phyloP scores from a whole-genome alignment of 2,797 vertebrate genomes.

The Myripristis murdjan region DNA sequence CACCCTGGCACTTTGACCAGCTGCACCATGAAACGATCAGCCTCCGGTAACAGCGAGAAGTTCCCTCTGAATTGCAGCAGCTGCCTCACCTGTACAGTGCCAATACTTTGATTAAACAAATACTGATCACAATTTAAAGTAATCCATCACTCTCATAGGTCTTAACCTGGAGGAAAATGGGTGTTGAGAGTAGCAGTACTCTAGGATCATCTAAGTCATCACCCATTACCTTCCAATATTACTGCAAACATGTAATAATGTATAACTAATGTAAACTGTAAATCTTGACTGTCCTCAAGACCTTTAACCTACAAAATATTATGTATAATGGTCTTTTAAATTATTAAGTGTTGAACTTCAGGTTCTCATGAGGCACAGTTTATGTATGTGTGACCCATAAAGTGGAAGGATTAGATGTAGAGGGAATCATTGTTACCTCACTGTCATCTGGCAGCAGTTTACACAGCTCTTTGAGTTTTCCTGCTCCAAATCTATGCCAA shows the following conservation, averaged over 20 bases:
- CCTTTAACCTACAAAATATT: too few relatives aligned
- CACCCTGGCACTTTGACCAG: constrained; percentile 86
- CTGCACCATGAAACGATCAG: constrained; percentile 87
- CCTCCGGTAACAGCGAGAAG: constrained; percentile 79
- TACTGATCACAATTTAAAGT: not conserved
- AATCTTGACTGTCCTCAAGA: too few relatives aligned
- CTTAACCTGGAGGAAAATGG: not conserved
- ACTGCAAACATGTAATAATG: too few relatives aligned
- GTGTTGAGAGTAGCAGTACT: not conserved
- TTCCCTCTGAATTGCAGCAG: constrained; percentile 82
- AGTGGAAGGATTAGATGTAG: not conserved
- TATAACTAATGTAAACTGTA: too few relatives aligned
- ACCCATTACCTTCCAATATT: not conserved
- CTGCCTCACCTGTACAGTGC: constrained; percentile 80
- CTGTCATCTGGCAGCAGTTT: constrained; percentile 86
- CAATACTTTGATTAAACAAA: constrained; percentile 1
- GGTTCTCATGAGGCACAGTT: not conserved
- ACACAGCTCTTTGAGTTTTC: constrained; percentile 85
- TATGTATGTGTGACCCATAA: not conserved
- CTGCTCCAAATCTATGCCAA: constrained; percentile 80
- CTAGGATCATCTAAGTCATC: not conserved
- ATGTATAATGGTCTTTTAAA: too few relatives aligned
- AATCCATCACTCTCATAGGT: not conserved
- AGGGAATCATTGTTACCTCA: constrained; percentile 78
- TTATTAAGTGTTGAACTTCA: too few relatives aligned